Evolutionary conservation across 2,113 vertebrate genomes (phyloP), one percentile per base, ranked within the genome.

Genomic region (Solea senegalensis): DNA sequence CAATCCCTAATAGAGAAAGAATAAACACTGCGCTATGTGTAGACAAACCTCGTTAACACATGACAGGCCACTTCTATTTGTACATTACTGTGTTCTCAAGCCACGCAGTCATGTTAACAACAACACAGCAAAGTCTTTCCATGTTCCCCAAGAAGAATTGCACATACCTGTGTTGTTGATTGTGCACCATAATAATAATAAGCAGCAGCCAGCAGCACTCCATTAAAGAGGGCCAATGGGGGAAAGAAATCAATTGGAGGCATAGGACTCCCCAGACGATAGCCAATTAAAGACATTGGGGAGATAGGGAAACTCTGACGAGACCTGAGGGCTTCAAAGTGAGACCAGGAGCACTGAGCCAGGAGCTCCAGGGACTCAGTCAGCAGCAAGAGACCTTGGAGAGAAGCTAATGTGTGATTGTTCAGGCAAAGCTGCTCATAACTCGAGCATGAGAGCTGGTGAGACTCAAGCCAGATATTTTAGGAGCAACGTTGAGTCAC

Each of bases 231-330:
- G 59, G 66, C 74, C 11, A 21, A 74, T 21, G 65, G 72, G 66
- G 69, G 52, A 70, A 44, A 6, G 44, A 85, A 92, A 90, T 92
- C 91, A 91, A 92, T 90, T 87, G 88, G 59, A 84, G 16, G 74
- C 28, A 78, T 83, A 79, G 39, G 46, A 69, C 61, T 90, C 87
- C 77, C 87, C n/a, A 57, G 75, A 88, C 88, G 21, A 40, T 59
- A 13, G 72, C 70, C 86, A 93, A 90, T 93, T 93, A 90, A 84
- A 90, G 64, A 80, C 74, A 81, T 76, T 53, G 50, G 65, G 68
- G 78, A 74, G 85, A 54, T 51, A 57, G 64, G 28, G 46, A 41
- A 59, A 55, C 49, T 89, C 89, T 77, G 76, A 74, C 11, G 62
- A 89, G 88, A 85, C 82, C 85, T 68, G 1, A 64, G 67, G 66